Percentiles rank a stretch among this genome's conserved stretches.
These are phyloP conservation scores for Zaprionus inermis DNA, from an alignment of 1,140 invertebrate species.

Conservation along the genomic window DNA sequence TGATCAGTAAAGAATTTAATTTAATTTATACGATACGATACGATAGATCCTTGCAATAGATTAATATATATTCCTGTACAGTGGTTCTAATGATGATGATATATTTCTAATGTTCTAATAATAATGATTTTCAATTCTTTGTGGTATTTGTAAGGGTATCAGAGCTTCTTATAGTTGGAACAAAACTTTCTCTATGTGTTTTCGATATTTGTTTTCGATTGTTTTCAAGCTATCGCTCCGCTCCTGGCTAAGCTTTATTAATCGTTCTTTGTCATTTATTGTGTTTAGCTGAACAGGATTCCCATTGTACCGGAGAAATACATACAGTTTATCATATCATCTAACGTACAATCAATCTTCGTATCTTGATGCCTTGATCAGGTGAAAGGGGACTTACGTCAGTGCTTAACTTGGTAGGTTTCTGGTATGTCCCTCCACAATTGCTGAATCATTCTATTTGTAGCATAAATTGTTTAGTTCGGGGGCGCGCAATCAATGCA, in stretches of 20 bases:
- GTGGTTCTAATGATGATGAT: neutral
- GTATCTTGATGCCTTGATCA: constrained; percentile 19
- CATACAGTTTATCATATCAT: constrained; percentile 23
- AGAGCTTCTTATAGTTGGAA: neutral
- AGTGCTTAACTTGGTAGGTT: constrained; percentile 6
- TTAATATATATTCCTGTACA: neutral
- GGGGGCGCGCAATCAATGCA: constrained; percentile 16
- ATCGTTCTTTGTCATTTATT: constrained; percentile 37
- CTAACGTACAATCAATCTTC: constrained; percentile 38
- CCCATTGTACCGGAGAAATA: neutral
- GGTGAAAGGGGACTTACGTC: constrained; percentile 50
- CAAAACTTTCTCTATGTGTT: constrained; percentile 2
- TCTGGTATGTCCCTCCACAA: neutral
- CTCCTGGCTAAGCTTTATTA: constrained; percentile 56
- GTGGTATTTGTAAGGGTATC: neutral
- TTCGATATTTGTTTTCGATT: constrained; percentile 9
- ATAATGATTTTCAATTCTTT: neutral
- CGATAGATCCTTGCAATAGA: no score
- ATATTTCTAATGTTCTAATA: no score
- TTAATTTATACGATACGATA: no score
- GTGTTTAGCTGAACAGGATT: constrained; percentile 44
- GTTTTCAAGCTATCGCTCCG: constrained; percentile 11
- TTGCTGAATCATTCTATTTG: constrained; percentile 35
- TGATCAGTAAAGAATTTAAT: no score
- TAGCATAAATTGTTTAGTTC: constrained; percentile 12